phyloP scores from a whole-genome alignment of 2,113 vertebrate genomes.

The Poeciliopsis prolifica region DNA sequence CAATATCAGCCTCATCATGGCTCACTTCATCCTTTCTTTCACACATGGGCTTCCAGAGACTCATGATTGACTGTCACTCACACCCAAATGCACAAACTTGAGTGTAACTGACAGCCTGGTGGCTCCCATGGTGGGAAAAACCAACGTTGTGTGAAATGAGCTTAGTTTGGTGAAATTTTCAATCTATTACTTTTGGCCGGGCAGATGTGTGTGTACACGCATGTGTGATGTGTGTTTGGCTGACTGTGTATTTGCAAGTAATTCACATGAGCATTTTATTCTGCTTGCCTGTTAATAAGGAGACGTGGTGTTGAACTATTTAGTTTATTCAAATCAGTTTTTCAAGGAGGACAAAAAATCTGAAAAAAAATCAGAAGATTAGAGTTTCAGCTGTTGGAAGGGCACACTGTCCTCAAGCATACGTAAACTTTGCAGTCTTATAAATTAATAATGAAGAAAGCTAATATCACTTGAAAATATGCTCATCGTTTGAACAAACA shows the following conservation, averaged over 20 bases:
- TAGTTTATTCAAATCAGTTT: slow-evolving; percentile 28
- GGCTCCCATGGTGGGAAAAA: slow-evolving; percentile 34
- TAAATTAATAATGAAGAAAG: too few species aligned
- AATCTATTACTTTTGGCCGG: slow-evolving; percentile 55
- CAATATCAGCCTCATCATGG: slow-evolving; percentile 58
- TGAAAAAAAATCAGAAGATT: background rate
- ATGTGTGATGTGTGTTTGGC: background rate
- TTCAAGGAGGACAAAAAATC: slow-evolving; percentile 5
- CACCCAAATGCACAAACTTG: slow-evolving; percentile 36
- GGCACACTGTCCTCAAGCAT: background rate
- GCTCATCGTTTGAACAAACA: too few species aligned
- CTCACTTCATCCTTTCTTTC: slow-evolving; percentile 30
- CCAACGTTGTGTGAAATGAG: slow-evolving; percentile 71
- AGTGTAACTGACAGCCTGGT: slow-evolving; percentile 62
- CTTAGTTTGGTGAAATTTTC: slow-evolving; percentile 61
- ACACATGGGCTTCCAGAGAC: slow-evolving; percentile 23
- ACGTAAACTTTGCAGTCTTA: background rate
- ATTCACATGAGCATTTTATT: background rate
- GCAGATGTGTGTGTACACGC: background rate
- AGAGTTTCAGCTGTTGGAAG: background rate
- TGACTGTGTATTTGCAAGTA: background rate
- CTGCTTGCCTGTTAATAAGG: slow-evolving; percentile 19
- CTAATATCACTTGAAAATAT: too few species aligned
- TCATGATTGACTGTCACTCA: slow-evolving; percentile 35
- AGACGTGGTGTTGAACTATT: slow-evolving; percentile 29